Evolutionary conservation across 2,113 vertebrate species (phyloP), one percentile per base, ranked within the genome.

Genomic region (Syngnathus typhle): DNA sequence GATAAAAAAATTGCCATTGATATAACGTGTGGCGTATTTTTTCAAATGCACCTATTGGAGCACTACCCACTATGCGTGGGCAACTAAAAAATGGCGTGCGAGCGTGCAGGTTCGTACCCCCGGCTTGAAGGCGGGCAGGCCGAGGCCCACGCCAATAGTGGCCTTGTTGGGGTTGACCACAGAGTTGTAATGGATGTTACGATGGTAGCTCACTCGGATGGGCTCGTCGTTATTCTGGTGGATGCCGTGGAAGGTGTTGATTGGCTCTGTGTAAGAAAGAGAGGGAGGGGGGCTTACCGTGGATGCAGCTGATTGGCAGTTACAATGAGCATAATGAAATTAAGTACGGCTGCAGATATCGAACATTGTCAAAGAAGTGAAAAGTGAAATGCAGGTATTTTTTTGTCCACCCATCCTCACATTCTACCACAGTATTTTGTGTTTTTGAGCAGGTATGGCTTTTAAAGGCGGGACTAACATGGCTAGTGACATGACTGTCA

Each of bases 131-230:
- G 95, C 93, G 1, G 95, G 95, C 64, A 97, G 91, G 23, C 95
- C 95, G 47, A 98, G 92, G 11, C 95, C 95, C 7, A 98, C 95
- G 6, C 95, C 95, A 62, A 98, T 97, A 2, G 95, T 98, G 73
- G 95, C 95, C 84, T 97, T 98, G 91, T 96, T 97, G 73, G 95
- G 95, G 90, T 97, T 98, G 72, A 98, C 95, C 65, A 98, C 95
- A 0, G 95, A 98, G 91, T 98, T 98, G 91, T 98, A 98, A 91
- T 98, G 95, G 85, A 96, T 96, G 91, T 96, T 98, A 65, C 95
- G 91, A 82, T 97, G 95, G 84, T 98, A 98, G 91, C 95, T 97
- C 71, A 98, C 95, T 77, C 95, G 93, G 89, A 97, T 98, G 72
- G 95, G 95, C 78, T 98, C 95, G 36, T 97, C 95, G 68, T 98